Conservation (phyloP, 2,888 invertebrate species). For the Harmothoe impar region DNA sequence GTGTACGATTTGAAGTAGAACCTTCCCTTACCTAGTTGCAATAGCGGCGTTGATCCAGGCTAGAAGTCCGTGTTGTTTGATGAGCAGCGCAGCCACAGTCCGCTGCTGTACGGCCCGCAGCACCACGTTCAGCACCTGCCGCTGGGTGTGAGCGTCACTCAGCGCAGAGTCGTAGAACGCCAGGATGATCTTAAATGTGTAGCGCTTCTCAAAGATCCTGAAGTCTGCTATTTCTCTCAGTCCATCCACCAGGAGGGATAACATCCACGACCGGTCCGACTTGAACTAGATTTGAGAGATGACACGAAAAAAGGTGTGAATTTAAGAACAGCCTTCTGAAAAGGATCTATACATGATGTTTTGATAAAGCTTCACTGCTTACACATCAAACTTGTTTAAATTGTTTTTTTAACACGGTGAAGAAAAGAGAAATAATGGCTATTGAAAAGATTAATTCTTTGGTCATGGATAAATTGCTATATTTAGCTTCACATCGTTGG, state of each 20-base stretch:
- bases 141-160: conserved; percentile 73
- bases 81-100: conserved; percentile 87
- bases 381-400: not conserved
- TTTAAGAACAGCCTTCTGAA: too few species aligned
- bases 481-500: too few species aligned
- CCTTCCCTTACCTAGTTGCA: not conserved
- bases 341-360: not conserved
- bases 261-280: conserved; percentile 90
- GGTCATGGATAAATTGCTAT: too few species aligned
- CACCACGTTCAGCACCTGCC: conserved; percentile 87
- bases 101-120: conserved; percentile 87
- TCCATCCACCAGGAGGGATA: conserved; percentile 90
- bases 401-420: too few species aligned
- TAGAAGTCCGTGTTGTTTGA: conserved; percentile 88
- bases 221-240: conserved; percentile 90
- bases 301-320: not conserved
- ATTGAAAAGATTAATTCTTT: too few species aligned
- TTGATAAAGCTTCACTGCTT: not conserved
- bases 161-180: conserved; percentile 83
- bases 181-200: conserved; percentile 90
- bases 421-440: too few species aligned
- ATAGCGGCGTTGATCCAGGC: conserved; percentile 87
- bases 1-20: too few species aligned
- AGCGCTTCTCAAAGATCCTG: conserved; percentile 88
- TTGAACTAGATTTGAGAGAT: conserved; percentile 80